Base-by-base conservation (phyloP, 2,888 invertebrate genomes). In the Brachyptera putata region DNA sequence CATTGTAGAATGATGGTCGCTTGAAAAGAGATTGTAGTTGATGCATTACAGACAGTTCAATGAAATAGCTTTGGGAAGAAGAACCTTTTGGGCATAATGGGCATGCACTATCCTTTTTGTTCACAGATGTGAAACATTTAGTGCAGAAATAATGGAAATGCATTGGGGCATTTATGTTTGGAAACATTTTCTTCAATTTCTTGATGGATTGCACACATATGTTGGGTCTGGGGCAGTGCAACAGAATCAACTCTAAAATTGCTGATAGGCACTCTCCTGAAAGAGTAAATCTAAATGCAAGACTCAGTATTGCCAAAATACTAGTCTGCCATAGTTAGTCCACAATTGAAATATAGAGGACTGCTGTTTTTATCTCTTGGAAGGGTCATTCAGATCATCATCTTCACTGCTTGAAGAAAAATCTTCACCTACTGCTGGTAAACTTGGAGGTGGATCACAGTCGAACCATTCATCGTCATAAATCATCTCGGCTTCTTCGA, bases 191-290 rank as follows among this genome's bases (percentile, higher is more conserved):
- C 30, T 55, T 55, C 11, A 55, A 14, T 13, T 26, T 25, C 16
- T 36, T 34, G 30, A 55, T 26, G 30, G 55, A 30, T 34, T n/a
- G 55, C 21, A 36, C 34, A 14, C 55, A 55, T 4, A 26, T 16
- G 55, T 55, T 55, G 4, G 18, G 18, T 4, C 18, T 21, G 21
- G 55, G 55, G 9, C 25, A 26, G 16, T 55, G 55, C 13, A 55
- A 18, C 26, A 36, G 14, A 30, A 55, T 26, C n/a, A 55, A 22
- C n/a, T 55, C 30, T 2, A 55, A 14, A 4, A 55, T 25, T 34
- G 34, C 36, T 34, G n/a, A 18, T 3, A 55, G 13, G 34, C 55
- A 55, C 26, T 55, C 55, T 18, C 55, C 55, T 30, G 36, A 30
- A 1, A 55, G 16, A 2, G 11, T 55, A 14, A 55, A 55, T 16